phyloP scores from a whole-genome alignment of 2,888 invertebrate genomes.

The Ametastegia equiseti region DNA sequence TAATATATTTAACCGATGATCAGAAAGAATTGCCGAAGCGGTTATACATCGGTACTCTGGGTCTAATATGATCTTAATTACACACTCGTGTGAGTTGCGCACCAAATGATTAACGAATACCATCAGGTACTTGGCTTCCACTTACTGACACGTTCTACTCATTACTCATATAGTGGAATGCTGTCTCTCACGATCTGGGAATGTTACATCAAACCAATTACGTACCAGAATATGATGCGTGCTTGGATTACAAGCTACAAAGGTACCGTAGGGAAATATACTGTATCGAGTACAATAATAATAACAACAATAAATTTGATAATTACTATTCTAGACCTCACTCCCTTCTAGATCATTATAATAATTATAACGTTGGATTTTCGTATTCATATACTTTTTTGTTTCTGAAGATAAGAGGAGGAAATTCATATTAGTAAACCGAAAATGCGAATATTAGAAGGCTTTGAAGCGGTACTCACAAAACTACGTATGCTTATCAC shows the following conservation, averaged over 20 bases:
- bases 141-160: neutral
- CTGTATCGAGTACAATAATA: neutral
- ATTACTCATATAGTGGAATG: neutral
- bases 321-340: too few relatives aligned
- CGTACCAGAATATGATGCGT: neutral
- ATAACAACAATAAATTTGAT: neutral
- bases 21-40: neutral
- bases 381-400: too few relatives aligned
- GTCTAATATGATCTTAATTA: neutral
- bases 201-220: conserved; percentile 31
- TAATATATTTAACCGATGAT: neutral
- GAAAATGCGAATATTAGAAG: too few relatives aligned
- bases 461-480: too few relatives aligned
- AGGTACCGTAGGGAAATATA: neutral
- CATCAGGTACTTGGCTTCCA: neutral
- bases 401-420: too few relatives aligned
- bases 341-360: too few relatives aligned
- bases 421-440: too few relatives aligned
- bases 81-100: neutral
- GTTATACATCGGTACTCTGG: neutral
- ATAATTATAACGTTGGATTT: neutral
- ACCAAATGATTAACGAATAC: neutral
- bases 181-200: neutral
- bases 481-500: too few relatives aligned
- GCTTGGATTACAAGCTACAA: neutral